Base-by-base conservation (phyloP, 1,140 invertebrate genomes). In the Bombus sylvicola region DNA sequence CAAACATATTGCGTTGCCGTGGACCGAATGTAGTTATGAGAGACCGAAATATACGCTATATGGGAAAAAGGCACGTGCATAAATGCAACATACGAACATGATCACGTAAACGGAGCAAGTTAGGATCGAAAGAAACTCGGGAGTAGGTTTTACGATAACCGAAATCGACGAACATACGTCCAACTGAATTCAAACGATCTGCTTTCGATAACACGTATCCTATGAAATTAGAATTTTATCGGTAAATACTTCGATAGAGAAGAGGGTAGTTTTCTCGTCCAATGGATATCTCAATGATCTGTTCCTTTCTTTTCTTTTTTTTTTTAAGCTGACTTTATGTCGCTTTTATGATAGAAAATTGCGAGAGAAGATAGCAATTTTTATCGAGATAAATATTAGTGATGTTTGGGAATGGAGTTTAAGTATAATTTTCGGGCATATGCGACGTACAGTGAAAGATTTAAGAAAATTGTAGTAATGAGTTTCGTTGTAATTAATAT, bases 141-240 rank as follows among this genome's bases (percentile, higher is more conserved):
- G 1, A 18, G 31, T 18, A 25, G 31, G 12, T 34, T 57, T 37
- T 5, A 25, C 72, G 41, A 37, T 57, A 57, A 31, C 31, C 22
- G 31, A 57, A 37, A 75, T 34, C 31, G 73, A 37, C 10, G 25
- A 57, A 10, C 31, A 47, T 41, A 47, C 4, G 22, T 28, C 2
- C 22, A 9, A 34, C n/a, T 18, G 31, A 66, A 73, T 73, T 64
- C n/a, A 64, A 74, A 59, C 22, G 37, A n/a, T 53, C 13, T 28
- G 15, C 31, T 64, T 74, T 34, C n/a, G 59, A 64, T n/a, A 31
- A 39, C 9, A 28, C 47, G 47, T 31, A 13, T 41, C 22, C 18
- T 9, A 22, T 8, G 37, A 39, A 64, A 64, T 64, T 64, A 43
- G 28, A 62, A 78, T 78, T 78, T 78, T 64, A 53, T 75, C 37